Conservation (phyloP, 2,113 vertebrate species). For the Syngnathus floridae region DNA sequence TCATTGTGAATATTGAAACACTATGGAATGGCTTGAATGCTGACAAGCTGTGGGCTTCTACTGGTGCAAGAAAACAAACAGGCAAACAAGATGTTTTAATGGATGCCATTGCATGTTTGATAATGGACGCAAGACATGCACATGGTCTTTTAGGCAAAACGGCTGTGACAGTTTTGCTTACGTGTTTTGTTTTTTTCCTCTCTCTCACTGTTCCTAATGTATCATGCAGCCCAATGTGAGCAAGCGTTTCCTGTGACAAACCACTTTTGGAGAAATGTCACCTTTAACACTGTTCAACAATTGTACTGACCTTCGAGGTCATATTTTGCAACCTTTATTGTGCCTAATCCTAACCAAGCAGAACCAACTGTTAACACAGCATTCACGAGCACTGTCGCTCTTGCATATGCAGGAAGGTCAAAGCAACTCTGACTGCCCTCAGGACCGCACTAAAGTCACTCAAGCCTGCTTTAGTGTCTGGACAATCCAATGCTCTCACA, state of each 20-base stretch:
- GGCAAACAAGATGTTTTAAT: slow-evolving; percentile 67
- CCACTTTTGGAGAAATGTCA: neutral
- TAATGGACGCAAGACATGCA: slow-evolving; percentile 55
- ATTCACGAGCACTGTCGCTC: slow-evolving; percentile 51
- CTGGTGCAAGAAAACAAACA: slow-evolving; percentile 56
- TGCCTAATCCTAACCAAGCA: slow-evolving; percentile 30
- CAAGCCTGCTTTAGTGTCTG: slow-evolving; percentile 61
- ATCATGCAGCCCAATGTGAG: slow-evolving; percentile 28
- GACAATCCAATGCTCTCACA: slow-evolving; percentile 52
- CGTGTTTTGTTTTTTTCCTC: slow-evolving; percentile 38
- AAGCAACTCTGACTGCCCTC: slow-evolving; percentile 41
- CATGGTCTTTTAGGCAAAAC: slow-evolving; percentile 60
- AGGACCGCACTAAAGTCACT: slow-evolving; percentile 67
- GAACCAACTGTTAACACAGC: slow-evolving; percentile 44
- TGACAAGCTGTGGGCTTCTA: slow-evolving; percentile 60
- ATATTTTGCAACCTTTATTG: slow-evolving; percentile 19
- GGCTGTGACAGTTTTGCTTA: slow-evolving; percentile 70
- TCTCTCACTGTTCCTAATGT: slow-evolving; percentile 38
- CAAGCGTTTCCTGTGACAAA: slow-evolving; percentile 12
- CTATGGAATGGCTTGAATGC: slow-evolving; percentile 62
- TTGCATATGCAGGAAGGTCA: slow-evolving; percentile 52
- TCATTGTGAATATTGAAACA: slow-evolving; percentile 84
- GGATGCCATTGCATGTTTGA: slow-evolving; percentile 48
- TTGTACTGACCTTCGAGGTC: slow-evolving; percentile 17
- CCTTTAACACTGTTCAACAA: neutral